Evolutionary conservation across 2,113 vertebrate genomes (phyloP), one percentile per base, ranked within the genome.

Genomic region (Abramis brama): DNA sequence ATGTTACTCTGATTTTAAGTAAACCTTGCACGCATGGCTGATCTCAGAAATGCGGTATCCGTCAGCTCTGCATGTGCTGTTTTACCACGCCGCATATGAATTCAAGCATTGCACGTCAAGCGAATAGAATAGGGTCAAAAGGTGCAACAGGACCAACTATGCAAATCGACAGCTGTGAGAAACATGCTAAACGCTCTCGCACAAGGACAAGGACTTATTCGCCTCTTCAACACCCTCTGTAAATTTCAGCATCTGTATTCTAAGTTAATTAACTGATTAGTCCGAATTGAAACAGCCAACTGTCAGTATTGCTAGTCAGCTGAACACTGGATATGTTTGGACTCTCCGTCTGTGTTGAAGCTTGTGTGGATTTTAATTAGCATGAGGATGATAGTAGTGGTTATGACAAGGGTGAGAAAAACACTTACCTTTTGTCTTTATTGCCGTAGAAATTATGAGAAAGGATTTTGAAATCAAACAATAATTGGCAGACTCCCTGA

Each of bases 251-350:
- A 84, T 90, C 82, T 87, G 78, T 45, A 87, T 70, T 89, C 30
- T 83, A 87, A 86, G 81, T 87, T 90, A 88, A 90, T 88, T 86
- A 85, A 81, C 86, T 85, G 85, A 91, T 90, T 89, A 85, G 84
- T 55, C 76, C 11, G 82, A 84, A 62, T 85, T 68, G 78, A 30
- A 73, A 84, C 82, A 86, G 81, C 79, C 86, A 87, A 85, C 85
- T 85, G 89, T 79, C 89, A 39, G 33, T 43, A 25, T 39, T 45
- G 27, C 62, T 52, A 83, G 55, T 25, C 60, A 81, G 68, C 64
- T 23, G n/a, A 82, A 62, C 64, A 50, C 36, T 70, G 25, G 64
- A 39, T 50, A 74, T 77, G 59, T 79, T 82, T 88, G 27, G 79
- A 86, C 55, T 78, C 74, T 25, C 71, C 73, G 27, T 60, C 17